Percentiles rank a stretch among this genome's conserved stretches.
Conservation (phyloP, 2,797 vertebrate genomes). For the Prunella strophiata region DNA sequence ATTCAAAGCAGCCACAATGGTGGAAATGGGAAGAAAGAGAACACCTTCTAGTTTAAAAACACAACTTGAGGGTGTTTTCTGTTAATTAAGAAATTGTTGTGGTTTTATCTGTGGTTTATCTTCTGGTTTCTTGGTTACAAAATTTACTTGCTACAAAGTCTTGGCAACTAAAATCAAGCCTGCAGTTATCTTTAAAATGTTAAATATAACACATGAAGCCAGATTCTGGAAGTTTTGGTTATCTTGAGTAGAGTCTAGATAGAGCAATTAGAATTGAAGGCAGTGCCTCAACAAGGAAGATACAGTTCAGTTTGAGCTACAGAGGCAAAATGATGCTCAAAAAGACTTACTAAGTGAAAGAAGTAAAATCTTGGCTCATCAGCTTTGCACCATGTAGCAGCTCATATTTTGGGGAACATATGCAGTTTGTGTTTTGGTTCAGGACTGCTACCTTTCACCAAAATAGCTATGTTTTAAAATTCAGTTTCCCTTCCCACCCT, state of each 20-base stretch:
- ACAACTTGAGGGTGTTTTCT: not conserved
- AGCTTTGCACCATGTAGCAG: not conserved
- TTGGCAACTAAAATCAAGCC: not conserved
- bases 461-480: not conserved
- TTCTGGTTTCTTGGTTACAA: not conserved
- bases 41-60: not conserved
- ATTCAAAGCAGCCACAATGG: not conserved
- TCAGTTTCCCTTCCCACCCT: not conserved
- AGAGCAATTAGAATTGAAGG: not conserved
- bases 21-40: not conserved
- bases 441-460: not conserved
- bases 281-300: not conserved
- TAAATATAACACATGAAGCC: not conserved
- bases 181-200: constrained; percentile 6
- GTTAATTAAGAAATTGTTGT: constrained; percentile 53
- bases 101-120: constrained; percentile 42
- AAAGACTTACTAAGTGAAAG: not conserved
- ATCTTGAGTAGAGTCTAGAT: not conserved
- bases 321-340: not conserved
- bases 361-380: not conserved
- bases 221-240: not conserved
- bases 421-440: not conserved
- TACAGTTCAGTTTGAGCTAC: not conserved
- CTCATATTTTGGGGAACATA: not conserved
- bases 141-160: constrained; percentile 22